Conservation (phyloP, 2,113 vertebrate species). For the Procavia capensis region DNA sequence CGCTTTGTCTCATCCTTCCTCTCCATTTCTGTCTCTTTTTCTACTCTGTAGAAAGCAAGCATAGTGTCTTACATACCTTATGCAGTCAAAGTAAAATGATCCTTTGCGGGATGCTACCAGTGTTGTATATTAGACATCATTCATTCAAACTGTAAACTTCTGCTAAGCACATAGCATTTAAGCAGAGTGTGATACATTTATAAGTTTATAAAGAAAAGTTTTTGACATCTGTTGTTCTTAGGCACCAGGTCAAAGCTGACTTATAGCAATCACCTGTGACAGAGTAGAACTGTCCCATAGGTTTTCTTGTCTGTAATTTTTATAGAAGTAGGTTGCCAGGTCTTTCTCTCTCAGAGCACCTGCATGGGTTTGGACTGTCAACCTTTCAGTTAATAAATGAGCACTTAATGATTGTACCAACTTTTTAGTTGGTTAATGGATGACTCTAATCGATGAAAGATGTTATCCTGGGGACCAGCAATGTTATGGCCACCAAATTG, state of each 20-base stretch:
- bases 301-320: background rate
- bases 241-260: background rate
- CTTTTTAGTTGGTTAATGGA: constrained; percentile 13
- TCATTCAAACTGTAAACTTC: background rate
- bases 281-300: background rate
- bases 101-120: background rate
- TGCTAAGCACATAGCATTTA: background rate
- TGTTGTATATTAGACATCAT: background rate
- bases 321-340: background rate
- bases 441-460: constrained; percentile 20
- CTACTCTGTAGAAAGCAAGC: background rate
- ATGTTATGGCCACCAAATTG: background rate
- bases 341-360: background rate
- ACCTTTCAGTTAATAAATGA: background rate
- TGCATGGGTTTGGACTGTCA: background rate
- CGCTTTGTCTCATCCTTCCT: constrained; percentile 5
- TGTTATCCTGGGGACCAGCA: background rate
- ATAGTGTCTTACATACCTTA: background rate
- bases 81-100: background rate
- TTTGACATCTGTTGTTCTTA: background rate
- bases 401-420: background rate
- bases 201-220: background rate
- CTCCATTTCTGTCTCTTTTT: background rate
- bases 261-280: background rate
- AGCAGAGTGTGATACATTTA: background rate